Evolutionary conservation across 2,888 invertebrate genomes (phyloP).

Genomic region (Hypomecis atomaria): DNA sequence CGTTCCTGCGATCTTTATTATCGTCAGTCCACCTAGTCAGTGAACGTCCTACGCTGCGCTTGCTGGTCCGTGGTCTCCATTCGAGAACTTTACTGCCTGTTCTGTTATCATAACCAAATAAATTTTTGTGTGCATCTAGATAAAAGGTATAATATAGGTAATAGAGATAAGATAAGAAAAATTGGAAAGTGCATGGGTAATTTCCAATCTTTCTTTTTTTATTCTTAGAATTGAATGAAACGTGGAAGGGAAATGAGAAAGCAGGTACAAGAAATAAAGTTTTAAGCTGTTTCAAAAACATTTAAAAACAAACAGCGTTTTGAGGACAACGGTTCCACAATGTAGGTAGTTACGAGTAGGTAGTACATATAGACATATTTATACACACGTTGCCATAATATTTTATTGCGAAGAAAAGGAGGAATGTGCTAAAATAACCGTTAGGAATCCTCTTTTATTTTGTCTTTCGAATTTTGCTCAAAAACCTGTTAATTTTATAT

Average conservation of each 20-base stretch:
- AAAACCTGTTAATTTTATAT: constrained; percentile 44
- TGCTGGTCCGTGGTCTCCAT: too few species aligned
- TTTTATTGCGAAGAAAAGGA: constrained; percentile 50
- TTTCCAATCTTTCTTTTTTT: too few species aligned
- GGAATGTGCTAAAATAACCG: constrained; percentile 55
- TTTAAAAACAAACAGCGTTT: constrained; percentile 68
- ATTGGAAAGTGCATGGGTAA: too few species aligned
- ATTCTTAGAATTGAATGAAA: neutral
- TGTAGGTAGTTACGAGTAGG: constrained; percentile 45
- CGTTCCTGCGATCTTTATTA: too few species aligned
- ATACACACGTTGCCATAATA: constrained; percentile 38
- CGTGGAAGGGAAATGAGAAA: constrained; percentile 17
- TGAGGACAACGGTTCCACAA: constrained; percentile 57
- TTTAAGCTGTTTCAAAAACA: constrained; percentile 44
- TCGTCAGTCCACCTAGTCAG: too few species aligned
- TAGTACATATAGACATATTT: constrained; percentile 36
- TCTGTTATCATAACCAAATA: neutral
- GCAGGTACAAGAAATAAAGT: constrained; percentile 11
- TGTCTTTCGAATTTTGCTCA: constrained; percentile 38
- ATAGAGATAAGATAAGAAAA: too few species aligned
- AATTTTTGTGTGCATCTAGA: neutral
- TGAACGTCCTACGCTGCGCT: too few species aligned
- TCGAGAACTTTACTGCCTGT: too few species aligned
- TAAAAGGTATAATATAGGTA: too few species aligned
- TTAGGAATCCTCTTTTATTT: constrained; percentile 51